Conservation (phyloP, 1,140 invertebrate species). For the fruit fly (Drosophila melanogaster) region Release_6_plus_ISO1_MT NT_033777.3:17306001-17306500, state of each 20-base stretch:
- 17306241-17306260: no score
- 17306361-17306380: constrained; percentile 11
- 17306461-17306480: constrained; percentile 48
- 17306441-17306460: constrained; percentile 46
- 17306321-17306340: neutral
- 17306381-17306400: constrained; percentile 8
- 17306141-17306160: neutral
- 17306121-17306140: constrained; percentile 3
- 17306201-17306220: neutral
- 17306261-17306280: no score
- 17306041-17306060: constrained; percentile 62
- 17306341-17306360: neutral
- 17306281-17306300: no score
- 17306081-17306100: constrained; percentile 48
- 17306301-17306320: neutral
- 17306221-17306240: no score
- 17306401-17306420: constrained; percentile 3
- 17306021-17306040: constrained; percentile 78
- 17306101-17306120: constrained; percentile 49
- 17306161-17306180: constrained; percentile 41
- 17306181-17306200: neutral
- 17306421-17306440: constrained; percentile 1
- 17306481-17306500: constrained; percentile 59
- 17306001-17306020: constrained; percentile 33
- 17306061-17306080: constrained; percentile 51